phyloP scores from a whole-genome alignment of 2,888 invertebrate species.

The Clistopyga incitator region DNA sequence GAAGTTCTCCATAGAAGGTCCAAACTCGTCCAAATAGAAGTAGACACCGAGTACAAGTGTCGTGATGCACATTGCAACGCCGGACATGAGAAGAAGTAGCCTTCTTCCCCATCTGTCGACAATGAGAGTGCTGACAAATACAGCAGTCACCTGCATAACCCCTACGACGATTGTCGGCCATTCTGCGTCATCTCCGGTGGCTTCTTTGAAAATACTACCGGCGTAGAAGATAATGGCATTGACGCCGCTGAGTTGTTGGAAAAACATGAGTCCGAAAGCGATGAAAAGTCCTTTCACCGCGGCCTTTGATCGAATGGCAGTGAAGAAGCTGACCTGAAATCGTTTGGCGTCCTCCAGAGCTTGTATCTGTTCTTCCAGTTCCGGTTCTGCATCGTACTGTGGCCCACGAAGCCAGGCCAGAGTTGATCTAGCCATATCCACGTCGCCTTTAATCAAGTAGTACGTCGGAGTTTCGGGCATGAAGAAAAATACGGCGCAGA shows the following conservation, averaged over 20 bases:
- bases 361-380: slow-evolving; percentile 87
- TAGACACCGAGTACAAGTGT: slow-evolving; percentile 90
- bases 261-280: slow-evolving; percentile 93
- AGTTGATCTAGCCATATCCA: slow-evolving; percentile 89
- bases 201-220: slow-evolving; percentile 88
- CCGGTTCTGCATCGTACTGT: slow-evolving; percentile 88
- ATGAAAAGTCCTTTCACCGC: slow-evolving; percentile 89
- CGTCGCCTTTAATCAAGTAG: slow-evolving; percentile 87
- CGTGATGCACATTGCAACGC: slow-evolving; percentile 89
- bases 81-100: slow-evolving; percentile 90
- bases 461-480: slow-evolving; percentile 85
- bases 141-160: slow-evolving; percentile 92
- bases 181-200: slow-evolving; percentile 87
- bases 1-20: slow-evolving; percentile 85
- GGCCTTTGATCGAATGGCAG: slow-evolving; percentile 87
- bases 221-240: slow-evolving; percentile 94
- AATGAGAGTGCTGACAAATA: slow-evolving; percentile 90
- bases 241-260: slow-evolving; percentile 94
- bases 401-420: slow-evolving; percentile 91
- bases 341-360: slow-evolving; percentile 85
- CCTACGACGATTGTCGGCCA: slow-evolving; percentile 92
- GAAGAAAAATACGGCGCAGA: slow-evolving; percentile 90
- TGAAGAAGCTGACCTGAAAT: slow-evolving; percentile 86
- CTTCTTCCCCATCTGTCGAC: slow-evolving; percentile 93
- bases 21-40: slow-evolving; percentile 85